phyloP scores from a whole-genome alignment of 2,113 vertebrate genomes.

The Pterocles gutturalis region DNA sequence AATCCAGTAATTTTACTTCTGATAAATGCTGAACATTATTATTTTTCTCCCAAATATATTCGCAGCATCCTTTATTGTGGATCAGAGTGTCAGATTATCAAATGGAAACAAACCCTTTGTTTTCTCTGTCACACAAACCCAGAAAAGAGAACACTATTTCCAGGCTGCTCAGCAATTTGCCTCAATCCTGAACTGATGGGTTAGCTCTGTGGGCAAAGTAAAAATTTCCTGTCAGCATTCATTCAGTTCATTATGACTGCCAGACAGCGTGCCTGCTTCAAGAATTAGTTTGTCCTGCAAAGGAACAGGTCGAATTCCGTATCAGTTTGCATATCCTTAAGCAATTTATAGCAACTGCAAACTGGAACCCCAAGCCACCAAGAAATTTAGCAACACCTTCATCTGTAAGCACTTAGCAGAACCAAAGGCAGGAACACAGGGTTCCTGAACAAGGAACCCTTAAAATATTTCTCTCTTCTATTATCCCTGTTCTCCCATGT shows the following conservation, averaged over 20 bases:
- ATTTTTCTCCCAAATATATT: not conserved
- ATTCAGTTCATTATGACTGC: not conserved
- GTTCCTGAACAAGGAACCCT: not conserved
- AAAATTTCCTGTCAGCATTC: not conserved
- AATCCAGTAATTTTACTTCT: not conserved
- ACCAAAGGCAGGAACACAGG: not conserved
- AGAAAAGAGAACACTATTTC: not conserved
- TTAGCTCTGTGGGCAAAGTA: not conserved
- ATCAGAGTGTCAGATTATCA: not conserved
- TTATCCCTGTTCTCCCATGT: not conserved
- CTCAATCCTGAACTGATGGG: not conserved
- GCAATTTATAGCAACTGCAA: not conserved
- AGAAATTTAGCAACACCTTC: not conserved
- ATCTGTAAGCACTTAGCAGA: not conserved
- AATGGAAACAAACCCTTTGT: not conserved
- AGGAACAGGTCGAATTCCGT: not conserved
- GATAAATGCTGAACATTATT: not conserved
- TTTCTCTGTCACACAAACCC: not conserved
- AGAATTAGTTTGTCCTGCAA: not conserved
- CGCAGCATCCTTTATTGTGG: not conserved
- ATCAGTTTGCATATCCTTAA: not conserved
- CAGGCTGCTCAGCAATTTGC: not conserved
- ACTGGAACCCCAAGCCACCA: not conserved
- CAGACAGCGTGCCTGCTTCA: not conserved
- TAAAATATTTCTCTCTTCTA: not conserved